These are phyloP conservation scores for Halictus quadricinctus DNA, from an alignment of 2,888 invertebrate genomes.

Conservation along the genomic window DNA sequence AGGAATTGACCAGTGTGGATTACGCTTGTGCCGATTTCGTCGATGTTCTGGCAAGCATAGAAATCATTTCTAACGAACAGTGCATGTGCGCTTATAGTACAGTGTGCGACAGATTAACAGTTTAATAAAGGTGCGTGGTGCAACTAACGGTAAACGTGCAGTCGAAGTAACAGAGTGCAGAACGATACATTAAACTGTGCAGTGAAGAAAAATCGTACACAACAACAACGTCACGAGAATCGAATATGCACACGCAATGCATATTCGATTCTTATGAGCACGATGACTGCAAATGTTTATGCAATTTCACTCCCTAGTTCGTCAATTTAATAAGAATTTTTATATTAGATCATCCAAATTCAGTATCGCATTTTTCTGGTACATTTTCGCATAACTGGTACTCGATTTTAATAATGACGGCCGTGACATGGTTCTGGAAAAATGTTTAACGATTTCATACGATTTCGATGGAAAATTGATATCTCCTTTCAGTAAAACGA, in stretches of 20 bases:
- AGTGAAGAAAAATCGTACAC: constrained; percentile 19
- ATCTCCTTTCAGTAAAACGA: too few species aligned
- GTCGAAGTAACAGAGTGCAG: constrained; percentile 4
- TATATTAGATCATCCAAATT: background rate
- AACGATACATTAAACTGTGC: constrained; percentile 21
- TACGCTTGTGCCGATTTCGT: constrained; percentile 65
- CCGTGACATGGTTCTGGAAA: too few species aligned
- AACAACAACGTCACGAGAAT: constrained; percentile 22
- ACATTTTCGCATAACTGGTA: background rate
- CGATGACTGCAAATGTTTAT: background rate
- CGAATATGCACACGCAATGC: background rate
- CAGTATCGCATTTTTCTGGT: background rate
- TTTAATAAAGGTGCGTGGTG: constrained; percentile 1
- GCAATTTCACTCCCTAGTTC: background rate
- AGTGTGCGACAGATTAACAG: background rate
- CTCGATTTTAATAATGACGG: background rate
- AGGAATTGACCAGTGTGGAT: constrained; percentile 66
- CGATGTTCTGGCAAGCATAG: background rate
- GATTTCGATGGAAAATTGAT: too few species aligned
- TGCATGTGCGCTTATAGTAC: background rate
- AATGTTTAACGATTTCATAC: too few species aligned
- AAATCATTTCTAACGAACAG: background rate
- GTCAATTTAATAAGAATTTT: background rate
- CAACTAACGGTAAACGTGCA: constrained; percentile 2
- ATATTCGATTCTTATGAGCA: constrained; percentile 5